Evolutionary conservation across 2,888 invertebrate genomes (phyloP).

Genomic region (Ormyrus thymus): DNA sequence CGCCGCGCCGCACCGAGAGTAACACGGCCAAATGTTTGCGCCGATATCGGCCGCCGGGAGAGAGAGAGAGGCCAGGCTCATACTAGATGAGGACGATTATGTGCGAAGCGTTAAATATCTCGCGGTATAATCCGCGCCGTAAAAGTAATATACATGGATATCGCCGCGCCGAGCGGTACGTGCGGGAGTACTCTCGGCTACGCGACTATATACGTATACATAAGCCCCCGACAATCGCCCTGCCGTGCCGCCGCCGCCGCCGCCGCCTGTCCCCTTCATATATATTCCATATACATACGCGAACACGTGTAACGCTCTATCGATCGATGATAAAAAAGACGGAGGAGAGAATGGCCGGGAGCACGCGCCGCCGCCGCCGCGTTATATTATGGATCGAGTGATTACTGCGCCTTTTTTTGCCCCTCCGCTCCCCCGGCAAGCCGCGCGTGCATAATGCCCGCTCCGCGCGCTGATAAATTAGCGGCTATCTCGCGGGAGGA

Average conservation of each 20-base stretch:
- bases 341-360: neutral
- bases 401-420: constrained; percentile 31
- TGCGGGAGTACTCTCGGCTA: constrained; percentile 29
- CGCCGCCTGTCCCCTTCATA: neutral
- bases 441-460: neutral
- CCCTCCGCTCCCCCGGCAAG: neutral
- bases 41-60: constrained; percentile 34
- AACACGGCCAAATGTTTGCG: constrained; percentile 46
- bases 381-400: constrained; percentile 18
- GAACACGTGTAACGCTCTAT: constrained; percentile 49
- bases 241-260: neutral
- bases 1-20: constrained; percentile 17
- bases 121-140: constrained; percentile 70
- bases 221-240: neutral
- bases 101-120: constrained; percentile 55
- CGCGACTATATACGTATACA: constrained; percentile 11
- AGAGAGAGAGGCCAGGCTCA: neutral
- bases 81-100: constrained; percentile 52
- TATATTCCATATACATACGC: constrained; percentile 10
- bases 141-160: constrained; percentile 70
- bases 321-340: constrained; percentile 45
- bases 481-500: neutral
- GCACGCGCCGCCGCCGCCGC: no score
- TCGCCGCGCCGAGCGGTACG: neutral
- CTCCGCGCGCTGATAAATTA: constrained; percentile 15